Evolutionary conservation across 2,888 invertebrate species (phyloP), one percentile per base, ranked within the genome.

Genomic region (Heterodera filipjevi): DNA sequence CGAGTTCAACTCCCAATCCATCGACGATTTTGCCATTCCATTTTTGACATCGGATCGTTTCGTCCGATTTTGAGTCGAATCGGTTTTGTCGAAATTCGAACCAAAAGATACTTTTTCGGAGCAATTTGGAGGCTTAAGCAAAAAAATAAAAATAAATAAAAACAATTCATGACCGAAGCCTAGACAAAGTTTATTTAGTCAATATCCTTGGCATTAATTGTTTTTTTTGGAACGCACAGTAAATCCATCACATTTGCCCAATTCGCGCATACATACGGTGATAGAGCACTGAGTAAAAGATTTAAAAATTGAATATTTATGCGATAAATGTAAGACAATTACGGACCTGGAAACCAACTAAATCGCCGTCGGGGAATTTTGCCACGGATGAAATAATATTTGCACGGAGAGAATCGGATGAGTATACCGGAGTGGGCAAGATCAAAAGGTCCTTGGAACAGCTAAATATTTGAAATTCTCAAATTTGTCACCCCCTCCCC

Each of bases 391-490:
- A 83, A 27, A 85, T 83, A 8, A 86, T 84, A 32, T 77, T 77
- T 6, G 87, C 87, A 6, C 80, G 77, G 70, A 87, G 77, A 14
- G 78, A 77, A 33, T 80, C 78, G 12, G 68, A 46, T 0, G 82
- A 77, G 81, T 88, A 88, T 14, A 68, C 79, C 19, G 88, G 86
- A 0, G 87, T 86, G 14, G 85, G 84, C n/a, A 88, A 79, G 30
- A 86, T 84, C n/a, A 82, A 74, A 0, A 71, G 79, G 66, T 88
- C 86, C 35, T 81, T 30, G 2, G 88, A 83, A 78, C 88, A 88
- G 10, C 86, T 85, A 77, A 77, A 81, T 59, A 39, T 3, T 22
- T 53, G 19, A n/a, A n/a, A n/a, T n/a, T n/a, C n/a, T n/a, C n/a
- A n/a, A n/a, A n/a, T n/a, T 53, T 6, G 22, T 22, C 6, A 2